Percentiles rank a stretch among this genome's conserved stretches.
Evolutionary conservation across 2,797 vertebrate genomes (phyloP).

Genomic region (Momotus momota): DNA sequence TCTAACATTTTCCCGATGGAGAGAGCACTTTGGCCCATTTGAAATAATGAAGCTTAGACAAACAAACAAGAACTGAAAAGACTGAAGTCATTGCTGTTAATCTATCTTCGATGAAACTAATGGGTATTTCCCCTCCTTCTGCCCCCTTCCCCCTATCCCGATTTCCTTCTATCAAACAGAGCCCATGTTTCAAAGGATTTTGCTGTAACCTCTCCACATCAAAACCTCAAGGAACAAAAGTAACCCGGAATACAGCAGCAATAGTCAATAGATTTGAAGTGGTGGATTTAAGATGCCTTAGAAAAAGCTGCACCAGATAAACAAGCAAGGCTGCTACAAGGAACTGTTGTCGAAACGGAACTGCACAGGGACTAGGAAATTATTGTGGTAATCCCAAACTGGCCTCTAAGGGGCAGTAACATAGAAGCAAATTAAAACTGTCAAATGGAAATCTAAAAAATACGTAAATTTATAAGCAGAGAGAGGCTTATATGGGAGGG

Average conservation of each 20-base stretch:
- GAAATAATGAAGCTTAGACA: slow-evolving; percentile 29
- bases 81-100: slow-evolving; percentile 5
- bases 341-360: background rate
- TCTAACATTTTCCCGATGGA: slow-evolving; percentile 41
- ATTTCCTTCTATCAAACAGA: background rate
- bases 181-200: background rate
- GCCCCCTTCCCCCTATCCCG: background rate
- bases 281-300: background rate
- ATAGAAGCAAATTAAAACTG: background rate
- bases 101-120: background rate
- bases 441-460: background rate
- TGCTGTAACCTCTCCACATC: background rate
- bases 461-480: background rate
- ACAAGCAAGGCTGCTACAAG: background rate
- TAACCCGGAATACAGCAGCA: background rate
- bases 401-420: background rate
- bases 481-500: background rate
- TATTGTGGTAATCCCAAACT: background rate
- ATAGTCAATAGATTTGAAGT: background rate
- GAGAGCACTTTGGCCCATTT: background rate
- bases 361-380: background rate
- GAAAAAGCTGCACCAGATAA: background rate
- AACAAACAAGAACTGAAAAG: slow-evolving; percentile 49
- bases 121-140: background rate
- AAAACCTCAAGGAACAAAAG: background rate